A percentile compares a stretch with the other conserved stretches of the same genome.
Evolutionary conservation across 2,888 invertebrate species (phyloP).

Genomic region (Alentia gelatinosa): DNA sequence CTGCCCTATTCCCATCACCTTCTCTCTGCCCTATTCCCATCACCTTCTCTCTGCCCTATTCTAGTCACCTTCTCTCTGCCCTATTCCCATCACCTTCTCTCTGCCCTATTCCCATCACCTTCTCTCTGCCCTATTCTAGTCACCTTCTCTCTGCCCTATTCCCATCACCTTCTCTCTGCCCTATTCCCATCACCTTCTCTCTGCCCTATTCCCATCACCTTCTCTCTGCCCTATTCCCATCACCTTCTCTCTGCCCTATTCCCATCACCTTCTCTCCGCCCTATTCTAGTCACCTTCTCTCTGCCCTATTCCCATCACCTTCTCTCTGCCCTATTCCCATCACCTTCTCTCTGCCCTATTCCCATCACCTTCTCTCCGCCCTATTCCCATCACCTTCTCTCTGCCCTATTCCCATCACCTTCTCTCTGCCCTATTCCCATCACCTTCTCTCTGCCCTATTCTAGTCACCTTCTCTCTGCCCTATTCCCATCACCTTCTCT

Average conservation of each 20-base stretch:
- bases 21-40: not conserved
- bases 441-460: not conserved
- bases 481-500: not conserved
- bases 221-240: not conserved
- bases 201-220: not conserved
- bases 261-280: not conserved
- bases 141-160: not conserved
- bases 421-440: not conserved
- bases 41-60: not conserved
- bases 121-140: not conserved
- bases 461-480: not conserved
- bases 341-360: not conserved
- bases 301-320: not conserved
- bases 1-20: too few species aligned
- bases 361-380: not conserved
- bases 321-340: not conserved
- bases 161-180: not conserved
- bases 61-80: not conserved
- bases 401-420: not conserved
- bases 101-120: not conserved
- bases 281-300: not conserved
- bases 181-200: not conserved
- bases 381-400: not conserved
- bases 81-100: not conserved
- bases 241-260: not conserved